These are phyloP conservation scores for Atherinomorus stipes DNA, from an alignment of 2,113 vertebrate genomes.

Conservation along the genomic window DNA sequence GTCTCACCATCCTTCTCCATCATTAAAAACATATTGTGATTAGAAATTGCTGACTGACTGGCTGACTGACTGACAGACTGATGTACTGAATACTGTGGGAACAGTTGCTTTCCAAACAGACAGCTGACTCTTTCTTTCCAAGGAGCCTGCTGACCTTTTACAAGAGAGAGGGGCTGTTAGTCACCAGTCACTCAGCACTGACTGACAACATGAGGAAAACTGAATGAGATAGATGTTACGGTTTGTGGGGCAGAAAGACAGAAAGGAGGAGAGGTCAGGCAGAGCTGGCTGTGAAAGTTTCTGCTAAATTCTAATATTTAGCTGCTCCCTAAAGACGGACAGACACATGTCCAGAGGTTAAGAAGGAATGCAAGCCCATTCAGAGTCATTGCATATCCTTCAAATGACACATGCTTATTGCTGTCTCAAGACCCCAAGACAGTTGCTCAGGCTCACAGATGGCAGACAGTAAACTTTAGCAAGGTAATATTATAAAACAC, in stretches of 20 bases:
- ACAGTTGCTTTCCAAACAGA: constrained; percentile 77
- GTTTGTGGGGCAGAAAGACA: constrained; percentile 17
- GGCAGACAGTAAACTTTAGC: constrained; percentile 47
- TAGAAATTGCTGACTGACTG: constrained; percentile 66
- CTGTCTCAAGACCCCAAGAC: constrained; percentile 55
- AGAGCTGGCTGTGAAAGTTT: constrained; percentile 33
- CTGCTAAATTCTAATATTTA: constrained; percentile 48
- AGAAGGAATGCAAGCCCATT: constrained; percentile 63
- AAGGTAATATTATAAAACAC: constrained; percentile 38
- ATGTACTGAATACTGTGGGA: constrained; percentile 59
- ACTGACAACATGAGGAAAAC: constrained; percentile 73
- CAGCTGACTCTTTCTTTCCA: constrained; percentile 72
- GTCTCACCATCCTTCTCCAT: constrained; percentile 28
- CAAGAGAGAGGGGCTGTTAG: constrained; percentile 65
- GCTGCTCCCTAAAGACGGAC: constrained; percentile 51
- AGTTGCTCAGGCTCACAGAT: constrained; percentile 43
- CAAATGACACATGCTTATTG: constrained; percentile 56
- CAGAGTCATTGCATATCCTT: constrained; percentile 60
- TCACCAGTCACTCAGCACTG: constrained; percentile 77
- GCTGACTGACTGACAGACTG: constrained; percentile 52
- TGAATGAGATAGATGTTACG: constrained; percentile 56
- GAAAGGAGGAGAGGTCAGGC: constrained; percentile 4
- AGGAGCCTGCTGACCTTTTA: constrained; percentile 66
- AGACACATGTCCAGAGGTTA: constrained; percentile 67
- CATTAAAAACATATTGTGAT: constrained; percentile 74